Base-by-base conservation (phyloP, 2,113 vertebrate genomes). In the Thymallus thymallus region DNA sequence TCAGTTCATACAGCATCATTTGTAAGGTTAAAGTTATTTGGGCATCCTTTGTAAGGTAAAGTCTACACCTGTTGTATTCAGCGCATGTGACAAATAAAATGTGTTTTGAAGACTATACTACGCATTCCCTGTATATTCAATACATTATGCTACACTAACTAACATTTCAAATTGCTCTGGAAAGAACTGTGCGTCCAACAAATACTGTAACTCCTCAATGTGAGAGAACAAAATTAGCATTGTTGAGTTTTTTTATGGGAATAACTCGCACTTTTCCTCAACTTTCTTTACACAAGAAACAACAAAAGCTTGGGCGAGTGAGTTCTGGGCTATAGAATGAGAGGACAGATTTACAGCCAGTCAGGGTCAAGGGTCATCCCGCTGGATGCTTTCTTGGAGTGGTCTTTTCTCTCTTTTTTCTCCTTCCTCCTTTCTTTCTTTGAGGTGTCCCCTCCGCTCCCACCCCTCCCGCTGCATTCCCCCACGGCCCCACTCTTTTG, bases 401-500 rank as follows among this genome's bases (percentile, higher is more conserved):
- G 51, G 35, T 41, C 35, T 41, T 41, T 41, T 41, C 35, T 41
- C 35, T 41, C 5, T 3, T 23, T 32, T 46, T 26, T 14, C n/a
- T 5, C 22, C 16, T 72, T 35, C 51, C 51, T 20, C 82, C 83
- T 90, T 92, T 91, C 88, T 90, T 86, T 89, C 88, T 84, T 83
- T 84, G 84, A 89, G 88, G 87, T 90, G 76, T 71, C 74, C 70
- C 56, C 64, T n/a, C 70, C 72, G 60, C 48, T 51, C 14, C 48
- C 48, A 51, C 12, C 48, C 48, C 48, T 51, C 48, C 16, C 48
- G 1, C 48, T 51, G 77, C 91, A 89, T 90, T 92, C 88, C 77
- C 67, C 26, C 63, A 23, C 70, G 26, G 58, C 76, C 63, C 71
- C 12, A 4, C 77, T 22, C 87, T 82, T 91, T 92, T 92, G 90